A percentile compares a stretch with the other conserved stretches of the same genome.
Evolutionary conservation across 2,113 vertebrate species (phyloP).

Genomic region (Butorides virescens): DNA sequence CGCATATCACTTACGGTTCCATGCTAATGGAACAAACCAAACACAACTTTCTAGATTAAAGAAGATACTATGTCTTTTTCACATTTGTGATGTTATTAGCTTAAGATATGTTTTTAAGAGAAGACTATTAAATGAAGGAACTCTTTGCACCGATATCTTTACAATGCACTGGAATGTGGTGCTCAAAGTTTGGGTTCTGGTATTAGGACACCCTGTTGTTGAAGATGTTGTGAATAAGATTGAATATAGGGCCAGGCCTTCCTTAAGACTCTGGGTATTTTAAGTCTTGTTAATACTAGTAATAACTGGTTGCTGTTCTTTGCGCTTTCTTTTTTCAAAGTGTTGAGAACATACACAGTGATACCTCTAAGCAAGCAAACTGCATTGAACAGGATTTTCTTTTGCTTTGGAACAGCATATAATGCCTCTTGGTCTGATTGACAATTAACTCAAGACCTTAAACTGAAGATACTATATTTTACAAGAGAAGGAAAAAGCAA

Average conservation of each 20-base stretch:
- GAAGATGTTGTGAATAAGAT: not conserved
- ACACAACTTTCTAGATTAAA: not conserved
- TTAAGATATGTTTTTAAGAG: not conserved
- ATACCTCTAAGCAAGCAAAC: not conserved
- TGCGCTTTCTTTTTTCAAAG: not conserved
- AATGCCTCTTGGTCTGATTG: not conserved
- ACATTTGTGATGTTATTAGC: not conserved
- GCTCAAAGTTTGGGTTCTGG: not conserved
- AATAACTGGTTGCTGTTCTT: not conserved
- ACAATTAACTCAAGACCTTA: not conserved
- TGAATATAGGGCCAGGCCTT: not conserved
- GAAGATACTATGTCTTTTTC: not conserved
- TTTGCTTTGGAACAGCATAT: not conserved
- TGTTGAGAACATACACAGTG: too few relatives aligned
- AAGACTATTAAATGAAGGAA: not conserved
- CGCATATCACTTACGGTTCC: not conserved
- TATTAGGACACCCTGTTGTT: not conserved
- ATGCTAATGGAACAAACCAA: not conserved
- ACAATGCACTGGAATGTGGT: not conserved
- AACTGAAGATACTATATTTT: not conserved
- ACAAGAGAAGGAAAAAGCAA: not conserved
- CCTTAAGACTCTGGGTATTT: not conserved
- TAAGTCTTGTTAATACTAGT: not conserved
- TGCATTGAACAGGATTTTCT: not conserved
- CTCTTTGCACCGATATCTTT: not conserved